These are phyloP conservation scores for Colius striatus DNA, from an alignment of 2,113 vertebrate species.

Conservation along the genomic window DNA sequence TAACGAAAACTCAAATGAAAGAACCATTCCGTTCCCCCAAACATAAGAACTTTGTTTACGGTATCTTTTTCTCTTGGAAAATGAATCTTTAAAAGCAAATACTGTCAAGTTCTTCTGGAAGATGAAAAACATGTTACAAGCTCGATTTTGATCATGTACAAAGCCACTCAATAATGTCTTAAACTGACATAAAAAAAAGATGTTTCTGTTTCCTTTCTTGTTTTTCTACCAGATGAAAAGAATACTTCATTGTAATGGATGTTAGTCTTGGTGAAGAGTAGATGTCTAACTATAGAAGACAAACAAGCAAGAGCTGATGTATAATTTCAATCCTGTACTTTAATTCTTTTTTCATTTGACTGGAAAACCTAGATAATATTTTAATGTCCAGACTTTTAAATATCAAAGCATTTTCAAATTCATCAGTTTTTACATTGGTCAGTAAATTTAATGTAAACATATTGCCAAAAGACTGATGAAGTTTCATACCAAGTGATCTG, in stretches of 20 bases:
- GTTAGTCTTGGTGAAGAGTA: neutral
- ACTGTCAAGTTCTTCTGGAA: slow-evolving; percentile 12
- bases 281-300: neutral
- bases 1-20: neutral
- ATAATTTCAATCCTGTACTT: neutral
- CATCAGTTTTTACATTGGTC: neutral
- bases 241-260: slow-evolving; percentile 17
- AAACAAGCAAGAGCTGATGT: neutral
- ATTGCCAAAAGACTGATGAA: neutral
- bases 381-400: neutral
- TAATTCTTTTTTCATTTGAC: neutral
- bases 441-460: neutral
- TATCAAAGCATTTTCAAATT: neutral
- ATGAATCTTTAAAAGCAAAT: slow-evolving; percentile 12
- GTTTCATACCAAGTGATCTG: neutral
- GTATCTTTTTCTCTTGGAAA: neutral
- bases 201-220: neutral
- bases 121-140: slow-evolving; percentile 33
- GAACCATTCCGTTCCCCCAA: neutral
- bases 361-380: neutral
- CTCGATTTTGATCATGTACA: slow-evolving; percentile 52
- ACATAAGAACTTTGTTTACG: neutral
- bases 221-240: slow-evolving; percentile 45
- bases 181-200: slow-evolving; percentile 40
- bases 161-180: slow-evolving; percentile 22